Base-by-base conservation (phyloP, 2,888 invertebrate species). In the Chesias legatella region DNA sequence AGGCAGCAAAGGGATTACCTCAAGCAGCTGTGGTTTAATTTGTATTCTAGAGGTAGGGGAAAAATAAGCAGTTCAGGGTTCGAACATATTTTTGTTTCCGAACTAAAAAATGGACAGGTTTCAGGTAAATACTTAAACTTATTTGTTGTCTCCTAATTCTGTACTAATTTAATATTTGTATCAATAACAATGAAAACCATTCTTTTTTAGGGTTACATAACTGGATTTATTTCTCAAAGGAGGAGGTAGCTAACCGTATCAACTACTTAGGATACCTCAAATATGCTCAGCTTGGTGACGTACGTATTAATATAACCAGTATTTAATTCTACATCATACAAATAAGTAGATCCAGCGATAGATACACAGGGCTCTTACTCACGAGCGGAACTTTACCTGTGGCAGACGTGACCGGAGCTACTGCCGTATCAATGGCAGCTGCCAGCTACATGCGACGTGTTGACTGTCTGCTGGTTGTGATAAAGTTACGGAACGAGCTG, bases 51-150 rank as follows among this genome's bases (percentile, higher is more conserved):
- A 48, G 93, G 94, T 20, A 90, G 91, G 61, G 94, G 95, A 17
- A 91, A 91, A 67, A 91, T 94, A 10, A 94, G 97, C 44, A 97
- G 97, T 58, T 94, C 94, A 24, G 98, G 96, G 1, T 98, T 98
- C 68, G 98, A 98, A 75, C 98, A 98, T 66, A 92, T 97, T 10
- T 97, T 98, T 74, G 90, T 97, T 1, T 94, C 96, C 0, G 98
- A 98, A 89, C 85, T 94, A 0, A 95, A 94, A 73, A 92, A 92
- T 56, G 91, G 91, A 27, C 92, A 92, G 60, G 92, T 97, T 11
- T 92, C 90, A 33, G 88, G 88, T 88, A 65, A 43, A 40, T 32
- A 2, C 25, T n/a, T 7, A 6, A 8, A 20, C n/a, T 8, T 17
- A 17, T 3, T 17, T 2, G 13, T 17, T n/a, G 17, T 13, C 13